These are phyloP conservation scores for Caerostris darwini DNA, from an alignment of 1,140 invertebrate species.

Conservation along the genomic window DNA sequence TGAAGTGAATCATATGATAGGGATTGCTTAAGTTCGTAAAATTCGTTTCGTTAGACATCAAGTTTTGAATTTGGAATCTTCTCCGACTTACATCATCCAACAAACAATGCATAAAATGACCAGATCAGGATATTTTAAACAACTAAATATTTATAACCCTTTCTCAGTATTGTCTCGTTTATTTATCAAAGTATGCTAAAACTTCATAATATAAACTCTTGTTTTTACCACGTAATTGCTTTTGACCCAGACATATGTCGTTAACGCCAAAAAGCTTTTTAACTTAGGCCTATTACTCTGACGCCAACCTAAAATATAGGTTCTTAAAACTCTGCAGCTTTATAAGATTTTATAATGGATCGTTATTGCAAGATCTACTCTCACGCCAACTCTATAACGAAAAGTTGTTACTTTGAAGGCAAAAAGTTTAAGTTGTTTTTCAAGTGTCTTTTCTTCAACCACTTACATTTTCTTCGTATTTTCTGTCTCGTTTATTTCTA, in stretches of 20 bases:
- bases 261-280: not conserved
- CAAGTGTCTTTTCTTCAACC: no score
- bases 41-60: no score
- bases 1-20: no score
- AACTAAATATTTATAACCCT: not conserved
- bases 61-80: no score
- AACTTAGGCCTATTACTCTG: not conserved
- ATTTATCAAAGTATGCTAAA: not conserved
- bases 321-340: not conserved
- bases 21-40: no score
- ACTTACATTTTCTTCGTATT: no score
- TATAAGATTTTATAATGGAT: not conserved
- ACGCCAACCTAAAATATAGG: conserved; percentile 4
- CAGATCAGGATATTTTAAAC: no score
- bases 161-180: not conserved
- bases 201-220: not conserved
- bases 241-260: not conserved
- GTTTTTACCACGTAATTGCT: not conserved
- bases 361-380: not conserved
- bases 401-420: not conserved
- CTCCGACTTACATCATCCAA: no score
- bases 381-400: not conserved
- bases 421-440: not conserved
- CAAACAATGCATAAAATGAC: no score
- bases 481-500: no score